phyloP scores from a whole-genome alignment of 2,888 invertebrate species.

The Ariolimax columbianus region DNA sequence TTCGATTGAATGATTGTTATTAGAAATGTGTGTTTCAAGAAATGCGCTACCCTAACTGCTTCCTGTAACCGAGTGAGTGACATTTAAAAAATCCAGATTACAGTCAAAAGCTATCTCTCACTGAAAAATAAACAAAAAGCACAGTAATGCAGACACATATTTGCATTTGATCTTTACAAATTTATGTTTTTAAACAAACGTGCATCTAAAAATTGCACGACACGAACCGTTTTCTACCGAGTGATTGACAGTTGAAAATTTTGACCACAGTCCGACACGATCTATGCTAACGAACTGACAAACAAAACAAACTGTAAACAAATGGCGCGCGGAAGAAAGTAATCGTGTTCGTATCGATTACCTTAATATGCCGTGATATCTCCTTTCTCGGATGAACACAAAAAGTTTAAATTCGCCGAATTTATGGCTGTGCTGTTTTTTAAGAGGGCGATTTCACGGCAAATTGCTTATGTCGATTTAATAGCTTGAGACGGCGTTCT shows the following conservation, averaged over 20 bases:
- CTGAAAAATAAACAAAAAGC: no score
- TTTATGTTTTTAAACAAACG: no score
- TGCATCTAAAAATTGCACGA: no score
- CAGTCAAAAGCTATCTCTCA: no score
- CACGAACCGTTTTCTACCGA: background rate
- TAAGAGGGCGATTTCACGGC: background rate
- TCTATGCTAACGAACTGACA: background rate
- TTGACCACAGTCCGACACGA: background rate
- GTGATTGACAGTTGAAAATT: background rate
- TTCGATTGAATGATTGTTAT: no score
- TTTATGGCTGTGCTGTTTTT: background rate
- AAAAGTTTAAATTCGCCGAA: conserved; percentile 4
- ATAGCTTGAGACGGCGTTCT: conserved; percentile 11
- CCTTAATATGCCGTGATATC: background rate
- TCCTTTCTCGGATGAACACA: no score
- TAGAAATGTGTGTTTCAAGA: no score
- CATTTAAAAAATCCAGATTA: no score
- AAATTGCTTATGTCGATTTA: conserved; percentile 11
- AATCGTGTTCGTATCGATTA: conserved; percentile 14
- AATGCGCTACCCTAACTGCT: no score
- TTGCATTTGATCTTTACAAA: no score
- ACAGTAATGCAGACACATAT: no score
- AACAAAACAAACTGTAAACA: background rate
- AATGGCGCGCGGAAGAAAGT: background rate
- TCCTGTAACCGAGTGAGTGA: no score